Conservation (phyloP, 2,797 vertebrate species). For the Gallinago solitaria region DNA sequence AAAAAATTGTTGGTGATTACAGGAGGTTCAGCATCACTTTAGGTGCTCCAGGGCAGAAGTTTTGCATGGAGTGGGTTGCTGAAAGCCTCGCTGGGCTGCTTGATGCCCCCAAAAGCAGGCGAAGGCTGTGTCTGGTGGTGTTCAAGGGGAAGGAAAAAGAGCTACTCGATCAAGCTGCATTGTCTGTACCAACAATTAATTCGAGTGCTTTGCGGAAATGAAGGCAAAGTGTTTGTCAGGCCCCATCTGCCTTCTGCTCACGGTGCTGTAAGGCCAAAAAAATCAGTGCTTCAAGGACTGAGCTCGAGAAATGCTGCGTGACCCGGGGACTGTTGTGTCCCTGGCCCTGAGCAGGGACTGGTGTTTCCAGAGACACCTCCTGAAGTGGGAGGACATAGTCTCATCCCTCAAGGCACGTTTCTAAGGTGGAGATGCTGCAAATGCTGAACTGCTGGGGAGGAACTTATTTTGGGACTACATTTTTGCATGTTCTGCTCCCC, state of each 20-base stretch:
- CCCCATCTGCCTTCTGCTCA: neutral
- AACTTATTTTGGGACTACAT: no score
- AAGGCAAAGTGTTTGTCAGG: neutral
- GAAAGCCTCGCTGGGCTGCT: neutral
- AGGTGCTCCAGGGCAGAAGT: neutral
- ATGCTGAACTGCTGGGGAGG: rapidly evolving
- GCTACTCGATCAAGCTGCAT: rapidly evolving
- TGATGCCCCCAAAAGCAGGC: neutral
- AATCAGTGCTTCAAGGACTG: rapidly evolving
- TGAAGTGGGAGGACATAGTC: neutral
- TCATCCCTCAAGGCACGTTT: neutral
- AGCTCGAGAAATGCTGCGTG: neutral
- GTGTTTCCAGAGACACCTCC: neutral
- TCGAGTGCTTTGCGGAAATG: neutral
- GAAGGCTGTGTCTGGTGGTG: no score
- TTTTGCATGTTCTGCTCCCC: neutral
- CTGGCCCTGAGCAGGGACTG: neutral
- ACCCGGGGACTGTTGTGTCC: rapidly evolving
- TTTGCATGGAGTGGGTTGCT: neutral
- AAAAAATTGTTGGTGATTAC: no score
- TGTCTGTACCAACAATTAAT: neutral
- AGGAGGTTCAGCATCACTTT: neutral
- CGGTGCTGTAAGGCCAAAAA: rapidly evolving
- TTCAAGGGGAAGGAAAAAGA: neutral
- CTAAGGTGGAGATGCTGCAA: neutral